A percentile compares a stretch with the other conserved stretches of the same genome.
Evolutionary conservation across 2,113 vertebrate genomes (phyloP).

Genomic region (Callocephalon fimbriatum): DNA sequence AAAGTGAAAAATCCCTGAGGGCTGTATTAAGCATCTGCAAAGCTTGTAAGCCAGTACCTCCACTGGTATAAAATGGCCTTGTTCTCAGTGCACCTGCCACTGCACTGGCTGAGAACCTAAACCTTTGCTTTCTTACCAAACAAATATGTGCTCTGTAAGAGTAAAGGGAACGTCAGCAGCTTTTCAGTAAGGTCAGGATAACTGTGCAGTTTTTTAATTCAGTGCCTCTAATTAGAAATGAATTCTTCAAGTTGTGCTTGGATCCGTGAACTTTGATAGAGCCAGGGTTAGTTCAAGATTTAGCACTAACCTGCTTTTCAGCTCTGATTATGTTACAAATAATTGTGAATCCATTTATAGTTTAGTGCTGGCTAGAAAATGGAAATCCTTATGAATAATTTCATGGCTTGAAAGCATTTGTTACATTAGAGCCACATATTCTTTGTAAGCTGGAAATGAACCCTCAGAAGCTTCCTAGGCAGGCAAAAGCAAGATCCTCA

Average conservation of each 20-base stretch:
- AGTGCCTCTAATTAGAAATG: not conserved
- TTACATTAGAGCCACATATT: not conserved
- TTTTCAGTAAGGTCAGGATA: not conserved
- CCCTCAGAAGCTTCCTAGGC: not conserved
- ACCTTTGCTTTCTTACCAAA: not conserved
- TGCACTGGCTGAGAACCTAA: not conserved
- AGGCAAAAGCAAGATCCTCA: not conserved
- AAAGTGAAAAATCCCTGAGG: not conserved
- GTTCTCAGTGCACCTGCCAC: not conserved
- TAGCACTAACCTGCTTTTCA: not conserved
- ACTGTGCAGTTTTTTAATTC: not conserved
- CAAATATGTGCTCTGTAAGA: rapidly evolving
- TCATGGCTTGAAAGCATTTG: not conserved
- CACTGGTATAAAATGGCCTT: not conserved
- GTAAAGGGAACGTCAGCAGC: not conserved
- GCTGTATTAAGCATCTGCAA: not conserved
- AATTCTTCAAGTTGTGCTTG: not conserved
- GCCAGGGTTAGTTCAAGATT: not conserved
- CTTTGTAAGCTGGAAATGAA: not conserved
- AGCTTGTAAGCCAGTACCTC: not conserved
- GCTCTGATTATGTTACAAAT: not conserved
- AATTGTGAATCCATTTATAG: not conserved
- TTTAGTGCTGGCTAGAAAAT: not conserved
- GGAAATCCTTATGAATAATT: not conserved
- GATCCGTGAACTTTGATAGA: not conserved